Evolutionary conservation across 1,140 invertebrate species (phyloP).

Genomic region (Ridgeia piscesae): DNA sequence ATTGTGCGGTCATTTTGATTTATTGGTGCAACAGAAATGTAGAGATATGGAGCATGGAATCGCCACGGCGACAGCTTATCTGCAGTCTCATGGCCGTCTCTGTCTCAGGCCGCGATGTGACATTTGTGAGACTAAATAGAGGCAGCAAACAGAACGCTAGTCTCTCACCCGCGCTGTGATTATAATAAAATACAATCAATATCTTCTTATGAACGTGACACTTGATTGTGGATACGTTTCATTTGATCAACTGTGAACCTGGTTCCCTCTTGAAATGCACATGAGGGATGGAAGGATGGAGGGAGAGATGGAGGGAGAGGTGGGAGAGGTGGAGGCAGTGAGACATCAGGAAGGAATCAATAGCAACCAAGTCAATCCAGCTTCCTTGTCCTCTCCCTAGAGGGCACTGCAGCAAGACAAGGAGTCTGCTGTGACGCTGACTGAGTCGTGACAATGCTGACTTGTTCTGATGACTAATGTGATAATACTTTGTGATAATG

Average conservation of each 20-base stretch:
- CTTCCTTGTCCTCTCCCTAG: neutral
- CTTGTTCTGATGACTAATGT: too few species aligned
- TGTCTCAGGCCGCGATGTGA: neutral
- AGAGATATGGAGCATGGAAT: neutral
- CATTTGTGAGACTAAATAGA: neutral
- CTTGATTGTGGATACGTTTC: neutral
- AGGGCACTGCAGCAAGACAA: neutral
- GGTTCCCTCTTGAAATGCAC: too few species aligned
- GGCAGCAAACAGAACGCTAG: neutral
- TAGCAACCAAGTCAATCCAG: neutral
- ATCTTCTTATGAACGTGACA: neutral
- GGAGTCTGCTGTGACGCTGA: neutral
- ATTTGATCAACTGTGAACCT: neutral
- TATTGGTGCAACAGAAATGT: neutral
- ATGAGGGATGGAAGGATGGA: too few species aligned
- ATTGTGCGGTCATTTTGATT: neutral
- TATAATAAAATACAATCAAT: conserved; percentile 2
- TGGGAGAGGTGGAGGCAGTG: neutral
- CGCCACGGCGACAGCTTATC: neutral
- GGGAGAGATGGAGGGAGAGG: neutral
- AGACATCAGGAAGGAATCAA: neutral
- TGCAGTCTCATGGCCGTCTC: neutral
- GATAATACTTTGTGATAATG: too few species aligned
- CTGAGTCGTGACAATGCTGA: too few species aligned
- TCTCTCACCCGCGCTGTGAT: neutral